A percentile compares a stretch with the other conserved stretches of the same genome.
phyloP scores from a whole-genome alignment of 2,113 vertebrate genomes.

The Sturnira hondurensis region DNA sequence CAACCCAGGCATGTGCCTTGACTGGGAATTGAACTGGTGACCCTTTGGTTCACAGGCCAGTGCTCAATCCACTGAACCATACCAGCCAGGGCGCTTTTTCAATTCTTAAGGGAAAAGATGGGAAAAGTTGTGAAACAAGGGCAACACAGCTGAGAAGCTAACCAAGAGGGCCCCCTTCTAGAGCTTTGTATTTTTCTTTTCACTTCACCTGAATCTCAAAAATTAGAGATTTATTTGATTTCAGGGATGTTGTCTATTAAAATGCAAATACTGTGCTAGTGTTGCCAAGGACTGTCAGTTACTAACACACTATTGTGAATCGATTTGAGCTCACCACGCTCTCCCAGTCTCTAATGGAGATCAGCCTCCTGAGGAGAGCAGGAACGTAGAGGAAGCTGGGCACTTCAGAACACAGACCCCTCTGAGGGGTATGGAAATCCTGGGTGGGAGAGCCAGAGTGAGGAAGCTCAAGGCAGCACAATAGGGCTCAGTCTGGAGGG shows the following conservation, averaged over 20 bases:
- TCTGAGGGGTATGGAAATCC: neutral
- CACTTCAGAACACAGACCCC: neutral
- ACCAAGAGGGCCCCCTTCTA: neutral
- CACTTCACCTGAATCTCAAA: neutral
- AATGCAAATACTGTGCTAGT: neutral
- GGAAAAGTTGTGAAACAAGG: neutral
- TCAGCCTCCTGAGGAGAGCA: neutral
- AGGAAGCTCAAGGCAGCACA: neutral
- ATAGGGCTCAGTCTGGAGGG: neutral
- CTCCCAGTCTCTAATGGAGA: neutral
- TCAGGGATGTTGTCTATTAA: neutral
- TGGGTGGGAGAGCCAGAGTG: neutral
- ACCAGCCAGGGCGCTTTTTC: neutral
- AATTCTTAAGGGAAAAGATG: neutral
- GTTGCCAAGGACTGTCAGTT: neutral
- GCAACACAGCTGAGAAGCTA: neutral
- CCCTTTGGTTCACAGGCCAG: no score
- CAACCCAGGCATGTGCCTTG: no score
- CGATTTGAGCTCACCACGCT: neutral
- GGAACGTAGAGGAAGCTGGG: neutral
- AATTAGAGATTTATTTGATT: constrained; percentile 26
- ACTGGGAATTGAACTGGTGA: no score
- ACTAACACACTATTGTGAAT: neutral
- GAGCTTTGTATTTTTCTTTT: neutral
- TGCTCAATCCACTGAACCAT: no score